phyloP scores from a whole-genome alignment of 2,113 vertebrate genomes.

The Sander vitreus region DNA sequence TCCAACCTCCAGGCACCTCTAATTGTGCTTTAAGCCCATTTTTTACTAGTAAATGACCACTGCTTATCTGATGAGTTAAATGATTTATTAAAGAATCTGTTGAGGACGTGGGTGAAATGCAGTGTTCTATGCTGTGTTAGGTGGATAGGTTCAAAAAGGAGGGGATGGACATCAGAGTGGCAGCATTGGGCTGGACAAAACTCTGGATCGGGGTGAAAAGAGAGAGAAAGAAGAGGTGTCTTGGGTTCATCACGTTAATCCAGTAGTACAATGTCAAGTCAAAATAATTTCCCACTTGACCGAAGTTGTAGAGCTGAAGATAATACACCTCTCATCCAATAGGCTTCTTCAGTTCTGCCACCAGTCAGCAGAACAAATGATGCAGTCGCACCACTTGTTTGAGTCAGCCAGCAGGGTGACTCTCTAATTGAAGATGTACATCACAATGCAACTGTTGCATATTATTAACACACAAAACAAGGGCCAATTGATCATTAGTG shows the following conservation, averaged over 20 bases:
- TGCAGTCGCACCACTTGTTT: constrained; percentile 86
- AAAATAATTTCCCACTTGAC: background rate
- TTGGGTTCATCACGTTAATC: background rate
- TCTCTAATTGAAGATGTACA: constrained; percentile 93
- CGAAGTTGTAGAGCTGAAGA: constrained; percentile 13
- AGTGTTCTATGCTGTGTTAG: too few relatives aligned
- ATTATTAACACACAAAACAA: constrained; percentile 94
- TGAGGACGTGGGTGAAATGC: background rate
- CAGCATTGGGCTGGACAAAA: background rate
- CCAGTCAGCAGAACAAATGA: constrained; percentile 74
- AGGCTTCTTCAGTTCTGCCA: constrained; percentile 60
- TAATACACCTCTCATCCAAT: background rate
- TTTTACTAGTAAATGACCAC: background rate
- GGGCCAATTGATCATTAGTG: constrained; percentile 96
- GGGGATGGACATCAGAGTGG: background rate
- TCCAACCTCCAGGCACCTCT: background rate
- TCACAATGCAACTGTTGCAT: constrained; percentile 93
- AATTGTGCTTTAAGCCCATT: background rate
- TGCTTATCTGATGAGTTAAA: background rate
- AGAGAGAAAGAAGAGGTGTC: background rate
- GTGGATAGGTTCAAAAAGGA: background rate
- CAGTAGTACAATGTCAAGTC: too few relatives aligned
- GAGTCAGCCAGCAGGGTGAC: constrained; percentile 77
- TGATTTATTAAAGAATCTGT: background rate
- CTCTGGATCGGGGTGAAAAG: background rate